Evolutionary conservation across 2,888 invertebrate genomes (phyloP), one percentile per base, ranked within the genome.

Genomic region (Leptinotarsa tumamoca): DNA sequence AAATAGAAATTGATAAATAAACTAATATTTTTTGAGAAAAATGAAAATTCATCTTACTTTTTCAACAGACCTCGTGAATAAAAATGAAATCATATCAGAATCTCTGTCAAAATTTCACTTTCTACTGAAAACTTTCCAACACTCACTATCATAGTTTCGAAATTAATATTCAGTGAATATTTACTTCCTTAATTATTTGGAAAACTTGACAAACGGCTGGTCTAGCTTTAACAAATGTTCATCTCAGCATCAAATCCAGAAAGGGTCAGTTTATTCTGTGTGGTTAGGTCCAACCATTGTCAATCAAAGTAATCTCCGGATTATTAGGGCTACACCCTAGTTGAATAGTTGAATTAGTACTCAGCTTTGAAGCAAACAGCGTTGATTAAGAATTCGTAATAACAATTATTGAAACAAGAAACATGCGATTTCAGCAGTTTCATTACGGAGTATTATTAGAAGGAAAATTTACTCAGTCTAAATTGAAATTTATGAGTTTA

Each of bases 291-390:
- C 14, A 33, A 33, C 63, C 17, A 17, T 27, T 18, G 27, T 58
- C 58, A 23, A 18, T 58, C 5, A n/a, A 4, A 23, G n/a, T n/a
- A 63, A 33, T 63, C 33, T 27, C 33, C 27, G 63, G 33, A 10
- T 63, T 63, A 63, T 63, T 27, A 10, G 18, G 33, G 27, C 17
- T 17, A 33, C 33, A 15, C 17, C 63, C 63, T 17, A 63, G 33
- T 15, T 63, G 63, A 63, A 63, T 63, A 63, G 33, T 15, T 63
- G 63, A 63, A 63, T 63, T n/a, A 63, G 33, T 63, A 63, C 33
- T 58, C 14, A 4, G 58, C 14, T 56, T 14, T 21, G 58, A 0
- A 21, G 58, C 58, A 21, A 58, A 63, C 33, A 27, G 33, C 5
- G n/a, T 63, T 63, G 33, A 63, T 63, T n/a, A 63, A 63, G 63